These are phyloP conservation scores for Rhegmatorhina hoffmannsi DNA, from an alignment of 2,113 vertebrate genomes.

Conservation along the genomic window DNA sequence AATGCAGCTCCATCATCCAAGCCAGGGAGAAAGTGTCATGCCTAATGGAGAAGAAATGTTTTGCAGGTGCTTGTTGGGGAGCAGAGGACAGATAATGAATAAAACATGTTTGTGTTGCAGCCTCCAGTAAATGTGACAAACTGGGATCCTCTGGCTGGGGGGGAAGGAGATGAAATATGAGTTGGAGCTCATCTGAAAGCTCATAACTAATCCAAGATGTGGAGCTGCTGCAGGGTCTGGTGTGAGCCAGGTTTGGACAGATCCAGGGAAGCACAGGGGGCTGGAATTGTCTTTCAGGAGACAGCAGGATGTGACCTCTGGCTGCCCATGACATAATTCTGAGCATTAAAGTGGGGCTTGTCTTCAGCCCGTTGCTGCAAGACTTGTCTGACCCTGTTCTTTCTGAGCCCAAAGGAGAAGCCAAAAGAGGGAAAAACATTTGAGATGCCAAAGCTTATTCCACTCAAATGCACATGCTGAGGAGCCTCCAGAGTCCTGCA, in stretches of 20 bases:
- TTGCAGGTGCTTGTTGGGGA: slow-evolving; percentile 71
- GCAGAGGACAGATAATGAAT: slow-evolving; percentile 74
- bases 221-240: background rate
- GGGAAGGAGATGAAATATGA: slow-evolving; percentile 72
- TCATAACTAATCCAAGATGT: slow-evolving; percentile 76
- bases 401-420: background rate
- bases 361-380: background rate
- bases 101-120: slow-evolving; percentile 69
- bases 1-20: background rate
- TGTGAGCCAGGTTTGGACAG: background rate
- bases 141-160: slow-evolving; percentile 28
- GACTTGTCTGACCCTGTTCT: background rate
- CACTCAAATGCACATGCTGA: background rate
- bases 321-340: background rate
- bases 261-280: background rate
- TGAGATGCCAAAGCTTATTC: background rate
- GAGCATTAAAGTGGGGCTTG: background rate
- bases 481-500: background rate
- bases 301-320: slow-evolving; percentile 48
- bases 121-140: slow-evolving; percentile 69
- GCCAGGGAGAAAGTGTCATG: slow-evolving; percentile 44
- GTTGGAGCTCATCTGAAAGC: slow-evolving; percentile 70
- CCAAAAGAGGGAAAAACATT: background rate
- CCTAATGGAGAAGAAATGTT: slow-evolving; percentile 57
- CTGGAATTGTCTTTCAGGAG: background rate